Evolutionary conservation across 53 echinoderm and acorn worm genomes (phyloP).

Genomic region (Pentamera pediparva): DNA sequence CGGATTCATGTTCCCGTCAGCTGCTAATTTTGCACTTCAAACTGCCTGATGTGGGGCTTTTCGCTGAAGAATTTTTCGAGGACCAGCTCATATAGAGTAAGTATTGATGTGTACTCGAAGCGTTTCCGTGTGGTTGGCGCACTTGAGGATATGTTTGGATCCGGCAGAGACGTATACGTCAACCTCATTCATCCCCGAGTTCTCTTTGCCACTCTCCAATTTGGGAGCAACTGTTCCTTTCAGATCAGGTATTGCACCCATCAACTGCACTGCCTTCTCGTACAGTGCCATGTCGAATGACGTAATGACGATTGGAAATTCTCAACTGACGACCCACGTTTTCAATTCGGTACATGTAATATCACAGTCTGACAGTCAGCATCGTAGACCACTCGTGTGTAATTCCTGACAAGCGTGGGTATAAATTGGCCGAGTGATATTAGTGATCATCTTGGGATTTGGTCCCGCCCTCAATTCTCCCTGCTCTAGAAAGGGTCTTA

Average conservation of each 20-base stretch:
- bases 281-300: conserved; percentile 2
- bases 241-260: conserved; percentile 20
- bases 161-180: conserved; percentile 47
- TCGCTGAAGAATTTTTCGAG: conserved; percentile 47
- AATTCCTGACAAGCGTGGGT: conserved; percentile 36
- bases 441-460: conserved; percentile 41
- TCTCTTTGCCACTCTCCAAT: conserved; percentile 42
- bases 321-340: conserved; percentile 38
- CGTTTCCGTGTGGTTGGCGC: conserved; percentile 31
- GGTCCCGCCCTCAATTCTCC: conserved; percentile 4
- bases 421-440: conserved; percentile 20
- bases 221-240: conserved; percentile 24
- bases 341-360: conserved; percentile 33
- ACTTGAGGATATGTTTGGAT: conserved; percentile 32
- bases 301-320: not conserved
- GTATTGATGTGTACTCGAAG: conserved; percentile 38
- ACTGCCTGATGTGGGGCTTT: not conserved
- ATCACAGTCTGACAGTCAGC: conserved; percentile 41
- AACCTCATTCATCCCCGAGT: conserved; percentile 49
- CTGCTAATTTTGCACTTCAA: conserved; percentile 4
- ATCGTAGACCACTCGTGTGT: conserved; percentile 47
- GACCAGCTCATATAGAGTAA: conserved; percentile 50
- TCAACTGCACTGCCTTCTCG: not conserved
- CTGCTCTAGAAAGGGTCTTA: conserved; percentile 2
- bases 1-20: not conserved